Evolutionary conservation across 2,113 vertebrate genomes (phyloP).

Genomic region (Gallinago undulata): DNA sequence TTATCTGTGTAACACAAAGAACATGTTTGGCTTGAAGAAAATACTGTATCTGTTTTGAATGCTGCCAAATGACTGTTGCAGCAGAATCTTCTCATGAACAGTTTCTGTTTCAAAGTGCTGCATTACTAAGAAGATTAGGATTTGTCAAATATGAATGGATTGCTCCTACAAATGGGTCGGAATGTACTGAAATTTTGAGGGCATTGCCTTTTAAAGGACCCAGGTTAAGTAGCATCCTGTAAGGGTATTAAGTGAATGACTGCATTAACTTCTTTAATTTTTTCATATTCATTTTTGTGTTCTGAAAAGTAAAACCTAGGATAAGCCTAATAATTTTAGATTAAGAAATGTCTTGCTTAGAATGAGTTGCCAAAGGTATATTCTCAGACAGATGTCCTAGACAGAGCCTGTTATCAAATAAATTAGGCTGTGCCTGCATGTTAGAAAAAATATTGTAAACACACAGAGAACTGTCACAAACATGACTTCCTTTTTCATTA

Average conservation of each 20-base stretch:
- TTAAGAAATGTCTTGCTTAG: neutral
- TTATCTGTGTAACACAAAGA: neutral
- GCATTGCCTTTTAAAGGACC: conserved; percentile 48
- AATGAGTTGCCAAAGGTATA: neutral
- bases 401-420: neutral
- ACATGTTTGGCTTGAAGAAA: neutral
- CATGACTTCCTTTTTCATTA: neutral
- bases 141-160: conserved; percentile 43
- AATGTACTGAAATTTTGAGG: conserved; percentile 59
- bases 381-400: neutral
- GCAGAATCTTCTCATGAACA: neutral
- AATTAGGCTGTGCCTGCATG: neutral
- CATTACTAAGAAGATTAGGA: conserved; percentile 42
- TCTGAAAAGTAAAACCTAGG: neutral
- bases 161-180: conserved; percentile 59
- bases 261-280: neutral
- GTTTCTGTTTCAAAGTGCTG: conserved; percentile 38
- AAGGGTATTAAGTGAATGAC: neutral
- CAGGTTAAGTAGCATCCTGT: conserved; percentile 4
- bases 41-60: fast-evolving
- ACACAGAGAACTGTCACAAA: neutral
- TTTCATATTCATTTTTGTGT: neutral
- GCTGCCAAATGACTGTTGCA: neutral
- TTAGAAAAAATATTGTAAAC: neutral
- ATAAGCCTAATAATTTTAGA: neutral